These are phyloP conservation scores for Aphelenchoides besseyi DNA, from an alignment of 1,140 invertebrate species.

Conservation along the genomic window DNA sequence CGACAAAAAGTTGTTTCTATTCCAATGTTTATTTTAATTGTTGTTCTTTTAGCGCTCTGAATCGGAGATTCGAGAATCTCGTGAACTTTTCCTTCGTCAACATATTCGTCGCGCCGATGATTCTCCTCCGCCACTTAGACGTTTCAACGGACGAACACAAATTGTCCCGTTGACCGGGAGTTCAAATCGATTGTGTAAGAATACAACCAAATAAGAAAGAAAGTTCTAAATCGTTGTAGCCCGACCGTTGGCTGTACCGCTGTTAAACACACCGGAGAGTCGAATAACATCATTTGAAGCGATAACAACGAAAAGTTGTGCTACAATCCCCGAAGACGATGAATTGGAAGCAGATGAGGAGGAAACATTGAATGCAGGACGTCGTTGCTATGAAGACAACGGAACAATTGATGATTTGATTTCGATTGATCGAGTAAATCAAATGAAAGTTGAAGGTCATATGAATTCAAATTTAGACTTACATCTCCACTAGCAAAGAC, in stretches of 20 bases:
- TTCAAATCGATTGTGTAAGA: conserved; percentile 22
- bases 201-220: too few relatives aligned
- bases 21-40: conserved; percentile 7
- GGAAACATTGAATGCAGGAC: neutral
- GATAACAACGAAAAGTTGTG: conserved; percentile 53
- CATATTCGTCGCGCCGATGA: conserved; percentile 33
- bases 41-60: conserved; percentile 23
- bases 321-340: conserved; percentile 50
- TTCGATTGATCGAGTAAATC: conserved; percentile 45
- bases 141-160: conserved; percentile 35
- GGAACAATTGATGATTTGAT: conserved; percentile 37
- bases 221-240: too few relatives aligned
- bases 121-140: conserved; percentile 46
- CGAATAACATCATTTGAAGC: conserved; percentile 49
- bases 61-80: conserved; percentile 19
- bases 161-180: conserved; percentile 41
- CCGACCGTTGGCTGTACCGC: conserved; percentile 19
- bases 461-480: conserved; percentile 37
- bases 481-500: conserved; percentile 32
- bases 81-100: conserved; percentile 17
- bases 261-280: conserved; percentile 40
- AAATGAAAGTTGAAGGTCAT: neutral
- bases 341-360: conserved; percentile 34
- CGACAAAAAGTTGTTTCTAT: conserved; percentile 12
- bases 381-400: neutral